Base-by-base conservation (phyloP, 1,140 invertebrate genomes). In the Philopotamus ludificatus region DNA sequence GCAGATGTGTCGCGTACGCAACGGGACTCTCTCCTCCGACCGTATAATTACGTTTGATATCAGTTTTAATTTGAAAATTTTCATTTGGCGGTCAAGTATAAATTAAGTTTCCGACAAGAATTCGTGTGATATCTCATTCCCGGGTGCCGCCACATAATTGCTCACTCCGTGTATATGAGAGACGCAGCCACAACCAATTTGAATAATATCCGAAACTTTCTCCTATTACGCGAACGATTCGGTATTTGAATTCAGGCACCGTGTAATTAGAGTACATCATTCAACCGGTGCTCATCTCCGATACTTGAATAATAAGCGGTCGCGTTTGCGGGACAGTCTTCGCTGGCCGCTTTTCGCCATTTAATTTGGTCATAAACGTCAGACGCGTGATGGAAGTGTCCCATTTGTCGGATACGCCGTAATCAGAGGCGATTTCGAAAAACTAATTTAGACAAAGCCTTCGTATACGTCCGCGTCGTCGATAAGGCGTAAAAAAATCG, bases 211-310 rank as follows among this genome's bases (percentile, higher is more conserved):
- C 47, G 1, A 20, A 20, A 50, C 47, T 50, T 50, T 50, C 47
- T 20, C 47, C 47, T 50, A 50, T 50, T 50, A 25, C 28, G 28
- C 4, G 22, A 25, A 25, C 20, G 7, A 7, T 10, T 8, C 26
- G 28, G 18, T 50, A 58, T 62, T 67, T 57, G 65, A 67, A 57
- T 58, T 42, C 53, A 23, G 20, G 50, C 42, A 67, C 65, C 53
- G 57, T 67, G 58, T 67, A 63, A 67, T 67, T 67, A 67, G 50
- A 53, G 65, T 67, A 58, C 65, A 67, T 66, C 62, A 66, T 47
- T 67, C 65, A 67, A 25, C 28, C 49, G 22, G 21, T 12, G 20
- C 22, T 53, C 50, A 53, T 53, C 50, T 53, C 20, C 50, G 18
- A 22, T 15, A 22, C 50, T n/a, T 53, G 21, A 26, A 53, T 53